phyloP scores from a whole-genome alignment of 2,888 invertebrate genomes.

The Sphecodes monilicornis region DNA sequence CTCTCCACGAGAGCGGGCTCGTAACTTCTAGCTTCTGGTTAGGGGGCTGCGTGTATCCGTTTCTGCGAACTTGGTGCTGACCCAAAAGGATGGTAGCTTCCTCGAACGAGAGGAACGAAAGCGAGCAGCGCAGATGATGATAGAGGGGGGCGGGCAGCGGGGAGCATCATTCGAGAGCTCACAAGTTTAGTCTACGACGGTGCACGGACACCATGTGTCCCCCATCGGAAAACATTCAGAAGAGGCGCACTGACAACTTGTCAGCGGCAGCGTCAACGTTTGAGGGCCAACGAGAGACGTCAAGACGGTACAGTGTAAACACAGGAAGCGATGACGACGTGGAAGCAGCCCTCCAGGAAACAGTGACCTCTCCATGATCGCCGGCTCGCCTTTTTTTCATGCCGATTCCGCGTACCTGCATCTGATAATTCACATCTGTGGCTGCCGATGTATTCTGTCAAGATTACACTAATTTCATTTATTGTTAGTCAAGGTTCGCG shows the following conservation, averaged over 20 bases:
- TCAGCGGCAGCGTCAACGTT: slow-evolving; percentile 74
- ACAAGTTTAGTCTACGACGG: slow-evolving; percentile 72
- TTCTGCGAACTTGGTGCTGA: slow-evolving; percentile 52
- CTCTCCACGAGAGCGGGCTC: slow-evolving; percentile 21
- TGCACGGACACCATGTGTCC: slow-evolving; percentile 73
- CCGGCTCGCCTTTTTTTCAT: slow-evolving; percentile 11
- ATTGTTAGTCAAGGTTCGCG: neutral
- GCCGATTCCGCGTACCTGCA: neutral
- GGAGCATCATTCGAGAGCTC: slow-evolving; percentile 34
- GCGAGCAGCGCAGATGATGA: neutral
- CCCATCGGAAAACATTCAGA: slow-evolving; percentile 73
- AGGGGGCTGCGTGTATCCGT: slow-evolving; percentile 47
- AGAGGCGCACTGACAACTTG: slow-evolving; percentile 77
- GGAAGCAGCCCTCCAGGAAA: slow-evolving; percentile 71
- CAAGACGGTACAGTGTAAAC: slow-evolving; percentile 72
- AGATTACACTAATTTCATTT: neutral
- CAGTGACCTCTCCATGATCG: slow-evolving; percentile 67
- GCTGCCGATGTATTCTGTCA: neutral
- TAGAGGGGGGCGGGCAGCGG: neutral
- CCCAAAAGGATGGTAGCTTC: slow-evolving; percentile 40
- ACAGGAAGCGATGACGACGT: slow-evolving; percentile 74
- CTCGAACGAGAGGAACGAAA: slow-evolving; percentile 39
- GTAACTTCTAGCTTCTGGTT: neutral
- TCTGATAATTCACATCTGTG: slow-evolving; percentile 55
- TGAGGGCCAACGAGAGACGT: slow-evolving; percentile 70